phyloP scores from a whole-genome alignment of 2,888 invertebrate species.

The Meganola albula region DNA sequence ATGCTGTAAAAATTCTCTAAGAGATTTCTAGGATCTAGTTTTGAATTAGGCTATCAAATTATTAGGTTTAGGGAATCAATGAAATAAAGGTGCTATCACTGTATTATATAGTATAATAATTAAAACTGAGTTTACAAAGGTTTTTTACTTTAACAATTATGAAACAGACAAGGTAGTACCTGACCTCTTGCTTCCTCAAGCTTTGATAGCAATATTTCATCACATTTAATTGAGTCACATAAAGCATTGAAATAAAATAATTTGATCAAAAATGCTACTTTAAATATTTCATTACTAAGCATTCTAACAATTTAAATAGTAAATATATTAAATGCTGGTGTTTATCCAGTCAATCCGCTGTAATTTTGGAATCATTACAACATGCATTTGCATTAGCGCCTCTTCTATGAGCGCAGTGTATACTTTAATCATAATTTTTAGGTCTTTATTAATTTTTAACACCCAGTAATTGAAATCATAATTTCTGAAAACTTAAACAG shows the following conservation, averaged over 20 bases:
- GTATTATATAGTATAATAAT: slow-evolving; percentile 74
- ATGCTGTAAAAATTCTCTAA: too few species aligned
- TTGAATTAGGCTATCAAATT: too few species aligned
- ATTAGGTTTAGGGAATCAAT: too few species aligned
- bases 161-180: slow-evolving; percentile 58
- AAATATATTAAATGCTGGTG: slow-evolving; percentile 72
- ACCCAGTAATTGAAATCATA: too few species aligned
- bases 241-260: slow-evolving; percentile 69
- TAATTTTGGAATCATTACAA: slow-evolving; percentile 54
- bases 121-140: slow-evolving; percentile 75
- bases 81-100: too few species aligned
- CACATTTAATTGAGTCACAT: slow-evolving; percentile 64
- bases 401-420: slow-evolving; percentile 10
- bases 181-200: slow-evolving; percentile 48
- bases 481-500: too few species aligned
- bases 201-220: slow-evolving; percentile 58
- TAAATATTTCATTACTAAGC: slow-evolving; percentile 69
- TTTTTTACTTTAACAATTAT: slow-evolving; percentile 62
- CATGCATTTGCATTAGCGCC: slow-evolving; percentile 47
- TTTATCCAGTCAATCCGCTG: slow-evolving; percentile 56
- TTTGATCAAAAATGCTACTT: slow-evolving; percentile 72
- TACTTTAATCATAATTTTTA: slow-evolving; percentile 8
- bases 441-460: too few species aligned
- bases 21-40: too few species aligned
- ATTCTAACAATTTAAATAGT: slow-evolving; percentile 69